These are phyloP conservation scores for Rhagophthalmus giganteus DNA, from an alignment of 2,888 invertebrate species.

Conservation along the genomic window DNA sequence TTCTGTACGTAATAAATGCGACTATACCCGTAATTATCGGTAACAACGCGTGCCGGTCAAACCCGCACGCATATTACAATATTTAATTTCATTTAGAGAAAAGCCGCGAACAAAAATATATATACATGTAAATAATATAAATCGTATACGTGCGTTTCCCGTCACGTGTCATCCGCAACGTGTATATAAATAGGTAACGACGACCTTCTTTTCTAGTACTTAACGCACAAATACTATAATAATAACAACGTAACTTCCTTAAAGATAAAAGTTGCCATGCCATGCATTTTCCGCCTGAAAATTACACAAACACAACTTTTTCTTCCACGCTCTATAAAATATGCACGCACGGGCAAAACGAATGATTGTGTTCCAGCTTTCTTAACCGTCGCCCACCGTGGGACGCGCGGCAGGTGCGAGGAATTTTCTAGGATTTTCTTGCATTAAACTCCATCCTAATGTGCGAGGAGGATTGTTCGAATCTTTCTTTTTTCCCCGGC, in stretches of 20 bases:
- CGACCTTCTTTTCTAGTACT: constrained; percentile 1
- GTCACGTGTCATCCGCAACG: not conserved
- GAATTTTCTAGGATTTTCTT: constrained; percentile 29
- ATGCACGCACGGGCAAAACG: constrained; percentile 47
- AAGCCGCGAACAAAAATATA: too few species aligned
- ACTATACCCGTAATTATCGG: constrained; percentile 44
- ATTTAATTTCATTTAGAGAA: constrained; percentile 19
- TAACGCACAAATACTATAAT: constrained; percentile 17
- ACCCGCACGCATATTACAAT: constrained; percentile 36
- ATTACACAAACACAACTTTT: constrained; percentile 50
- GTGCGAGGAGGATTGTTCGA: not conserved
- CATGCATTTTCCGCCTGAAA: constrained; percentile 49
- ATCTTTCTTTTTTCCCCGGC: not conserved
- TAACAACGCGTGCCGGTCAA: constrained; percentile 43
- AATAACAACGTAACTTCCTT: constrained; percentile 37
- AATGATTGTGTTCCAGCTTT: constrained; percentile 33
- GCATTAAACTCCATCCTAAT: constrained; percentile 16
- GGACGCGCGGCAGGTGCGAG: constrained; percentile 25
- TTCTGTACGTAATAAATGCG: constrained; percentile 46
- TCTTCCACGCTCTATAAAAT: constrained; percentile 39
- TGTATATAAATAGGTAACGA: not conserved
- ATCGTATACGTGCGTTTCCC: too few species aligned
- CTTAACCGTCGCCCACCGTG: constrained; percentile 27
- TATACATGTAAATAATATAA: too few species aligned
- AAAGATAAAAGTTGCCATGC: constrained; percentile 44